phyloP scores from a whole-genome alignment of 2,797 vertebrate species.

The Rhodeus uyekii region DNA sequence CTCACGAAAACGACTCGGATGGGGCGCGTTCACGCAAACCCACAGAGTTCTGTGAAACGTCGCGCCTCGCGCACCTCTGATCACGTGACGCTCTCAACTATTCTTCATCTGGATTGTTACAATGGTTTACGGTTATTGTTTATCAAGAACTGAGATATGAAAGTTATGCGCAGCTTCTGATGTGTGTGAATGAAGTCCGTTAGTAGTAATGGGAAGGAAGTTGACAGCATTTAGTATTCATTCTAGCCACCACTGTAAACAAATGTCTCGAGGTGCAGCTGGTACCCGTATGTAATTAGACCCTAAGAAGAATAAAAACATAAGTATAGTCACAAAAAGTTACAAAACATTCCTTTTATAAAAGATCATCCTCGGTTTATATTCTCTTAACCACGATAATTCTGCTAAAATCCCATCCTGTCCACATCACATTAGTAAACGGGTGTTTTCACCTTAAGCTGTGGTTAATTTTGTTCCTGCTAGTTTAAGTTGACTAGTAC shows the following conservation, averaged over 20 bases:
- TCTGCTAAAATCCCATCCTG: not conserved
- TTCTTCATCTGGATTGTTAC: constrained; percentile 34
- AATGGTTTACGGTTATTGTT: not conserved
- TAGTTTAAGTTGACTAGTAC: not conserved
- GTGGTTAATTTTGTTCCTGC: not conserved
- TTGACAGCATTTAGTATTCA: not conserved
- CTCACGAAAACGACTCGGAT: not conserved
- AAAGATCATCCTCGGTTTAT: not conserved
- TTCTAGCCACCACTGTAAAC: not conserved
- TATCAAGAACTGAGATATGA: too few relatives aligned
- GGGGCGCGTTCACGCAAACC: not conserved
- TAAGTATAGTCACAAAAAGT: not conserved
- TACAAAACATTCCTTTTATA: not conserved
- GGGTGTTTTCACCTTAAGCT: not conserved
- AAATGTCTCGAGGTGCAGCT: not conserved
- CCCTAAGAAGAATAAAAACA: not conserved
- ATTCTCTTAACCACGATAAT: not conserved
- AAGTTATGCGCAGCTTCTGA: not conserved
- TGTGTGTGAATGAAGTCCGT: not conserved
- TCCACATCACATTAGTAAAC: not conserved
- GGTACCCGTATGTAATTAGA: not conserved
- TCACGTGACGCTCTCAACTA: constrained; percentile 55
- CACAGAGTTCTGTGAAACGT: constrained; percentile 15
- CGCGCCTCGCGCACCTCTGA: constrained; percentile 47
- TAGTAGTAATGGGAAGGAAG: not conserved